These are phyloP conservation scores for Drosophila yooni DNA, from an alignment of 2,888 invertebrate genomes.

Conservation along the genomic window DNA sequence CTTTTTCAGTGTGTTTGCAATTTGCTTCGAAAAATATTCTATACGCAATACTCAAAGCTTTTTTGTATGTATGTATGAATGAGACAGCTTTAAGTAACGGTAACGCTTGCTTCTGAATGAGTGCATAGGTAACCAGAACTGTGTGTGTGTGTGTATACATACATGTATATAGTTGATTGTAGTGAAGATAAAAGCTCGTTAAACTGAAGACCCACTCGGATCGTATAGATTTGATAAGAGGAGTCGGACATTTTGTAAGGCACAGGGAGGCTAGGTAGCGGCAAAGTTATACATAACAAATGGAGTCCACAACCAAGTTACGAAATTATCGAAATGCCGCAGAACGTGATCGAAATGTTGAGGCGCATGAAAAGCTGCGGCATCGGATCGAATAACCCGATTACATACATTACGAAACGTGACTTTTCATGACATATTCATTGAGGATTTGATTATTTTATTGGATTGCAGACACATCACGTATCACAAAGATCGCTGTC, in stretches of 20 bases:
- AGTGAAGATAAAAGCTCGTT: neutral
- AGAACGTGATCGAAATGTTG: slow-evolving; percentile 64
- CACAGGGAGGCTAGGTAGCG: neutral
- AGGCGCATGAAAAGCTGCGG: slow-evolving; percentile 54
- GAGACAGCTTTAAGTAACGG: slow-evolving; percentile 12
- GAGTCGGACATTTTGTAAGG: slow-evolving; percentile 30
- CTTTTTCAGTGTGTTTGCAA: neutral
- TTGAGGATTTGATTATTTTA: slow-evolving; percentile 12
- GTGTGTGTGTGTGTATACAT: neutral
- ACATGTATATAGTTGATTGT: neutral
- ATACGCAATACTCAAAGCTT: neutral
- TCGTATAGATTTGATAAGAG: slow-evolving; percentile 31
- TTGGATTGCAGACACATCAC: slow-evolving; percentile 57
- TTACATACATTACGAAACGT: slow-evolving; percentile 55
- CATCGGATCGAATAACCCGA: slow-evolving; percentile 46
- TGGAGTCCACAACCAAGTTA: slow-evolving; percentile 45
- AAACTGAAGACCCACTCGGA: neutral
- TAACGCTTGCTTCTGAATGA: neutral
- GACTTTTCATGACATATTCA: slow-evolving; percentile 43
- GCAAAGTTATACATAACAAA: slow-evolving; percentile 39
- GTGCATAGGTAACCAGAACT: slow-evolving; percentile 7
- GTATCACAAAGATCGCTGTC: slow-evolving; percentile 17
- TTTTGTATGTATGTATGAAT: neutral
- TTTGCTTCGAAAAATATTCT: neutral
- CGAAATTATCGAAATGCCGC: slow-evolving; percentile 48